Base-by-base conservation (phyloP, 1,140 invertebrate species). In the Campoletis sonorensis region DNA sequence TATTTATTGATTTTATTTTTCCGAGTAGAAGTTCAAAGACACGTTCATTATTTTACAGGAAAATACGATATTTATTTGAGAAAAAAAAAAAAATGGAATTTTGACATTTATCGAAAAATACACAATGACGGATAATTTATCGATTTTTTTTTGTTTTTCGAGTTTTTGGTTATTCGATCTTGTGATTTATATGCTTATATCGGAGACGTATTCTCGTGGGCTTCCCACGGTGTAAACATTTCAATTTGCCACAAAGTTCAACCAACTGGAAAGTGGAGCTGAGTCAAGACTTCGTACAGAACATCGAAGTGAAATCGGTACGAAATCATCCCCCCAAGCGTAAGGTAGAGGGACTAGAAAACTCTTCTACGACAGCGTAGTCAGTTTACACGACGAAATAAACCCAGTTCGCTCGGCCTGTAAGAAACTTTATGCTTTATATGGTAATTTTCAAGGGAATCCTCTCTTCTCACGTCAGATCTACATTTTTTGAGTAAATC, bases 391-490 rank as follows among this genome's bases (percentile, higher is more conserved):
- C 40, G 40, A 45, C 11, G 37, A 40, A 58, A 79, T 61, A 81
- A 81, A 80, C 72, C 72, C 67, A 79, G 23, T 37, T 58, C 23
- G 30, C 37, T 45, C 54, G 40, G 68, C 27, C 54, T 51, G 61
- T 45, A n/a, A n/a, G 82, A 81, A 83, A 80, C 80, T 80, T 86
- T 84, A 81, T 81, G 81, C 80, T 84, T 84, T 84, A 79, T 83
- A 86, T 84, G 81, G 73, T 86, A 86, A 86, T 85, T 82, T 85
- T 73, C 72, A 81, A 79, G 33, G 61, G 75, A 70, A 23, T 79
- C 61, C 64, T 78, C 72, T 81, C 79, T 64, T 70, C 26, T 15
- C 80, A 54, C 96, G 96, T 96, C 51, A 26, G 18, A 49, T 23
- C n/a, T 73, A 40, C 37, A 79, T 33, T 51, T 1, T 75, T 30